phyloP scores from a whole-genome alignment of 2,113 vertebrate genomes.

The Brienomyrus longianalis region DNA sequence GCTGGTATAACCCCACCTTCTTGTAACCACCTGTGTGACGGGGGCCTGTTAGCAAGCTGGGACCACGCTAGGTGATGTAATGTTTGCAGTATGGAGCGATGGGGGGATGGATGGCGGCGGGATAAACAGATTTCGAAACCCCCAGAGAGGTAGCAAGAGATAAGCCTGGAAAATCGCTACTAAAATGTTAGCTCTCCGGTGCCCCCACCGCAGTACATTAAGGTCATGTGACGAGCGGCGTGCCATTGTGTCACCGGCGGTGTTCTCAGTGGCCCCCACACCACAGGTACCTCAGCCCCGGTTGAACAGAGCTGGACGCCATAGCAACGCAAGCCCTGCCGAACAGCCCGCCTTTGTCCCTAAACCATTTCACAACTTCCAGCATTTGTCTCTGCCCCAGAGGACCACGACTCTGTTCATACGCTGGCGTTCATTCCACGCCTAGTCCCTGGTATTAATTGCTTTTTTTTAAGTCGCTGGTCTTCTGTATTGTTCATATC shows the following conservation, averaged over 20 bases:
- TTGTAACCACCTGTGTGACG: background rate
- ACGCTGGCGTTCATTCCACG: background rate
- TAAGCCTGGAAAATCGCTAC: background rate
- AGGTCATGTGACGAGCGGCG: background rate
- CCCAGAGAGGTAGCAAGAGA: background rate
- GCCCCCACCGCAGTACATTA: background rate
- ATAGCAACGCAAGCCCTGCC: background rate
- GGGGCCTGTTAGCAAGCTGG: background rate
- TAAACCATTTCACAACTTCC: background rate
- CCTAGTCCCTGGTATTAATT: background rate
- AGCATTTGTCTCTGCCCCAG: background rate
- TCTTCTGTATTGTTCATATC: background rate
- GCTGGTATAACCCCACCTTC: background rate
- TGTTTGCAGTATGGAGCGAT: background rate
- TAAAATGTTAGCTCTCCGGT: background rate
- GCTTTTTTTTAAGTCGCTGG: background rate
- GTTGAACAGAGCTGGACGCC: background rate
- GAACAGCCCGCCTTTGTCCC: background rate
- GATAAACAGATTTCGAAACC: background rate
- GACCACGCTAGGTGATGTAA: background rate
- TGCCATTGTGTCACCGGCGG: background rate
- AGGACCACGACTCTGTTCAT: background rate
- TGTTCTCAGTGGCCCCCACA: background rate
- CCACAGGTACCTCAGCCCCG: background rate
- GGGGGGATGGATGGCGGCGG: background rate